Base-by-base conservation (phyloP, 2,888 invertebrate genomes). In the Drosophila barbarae region DNA sequence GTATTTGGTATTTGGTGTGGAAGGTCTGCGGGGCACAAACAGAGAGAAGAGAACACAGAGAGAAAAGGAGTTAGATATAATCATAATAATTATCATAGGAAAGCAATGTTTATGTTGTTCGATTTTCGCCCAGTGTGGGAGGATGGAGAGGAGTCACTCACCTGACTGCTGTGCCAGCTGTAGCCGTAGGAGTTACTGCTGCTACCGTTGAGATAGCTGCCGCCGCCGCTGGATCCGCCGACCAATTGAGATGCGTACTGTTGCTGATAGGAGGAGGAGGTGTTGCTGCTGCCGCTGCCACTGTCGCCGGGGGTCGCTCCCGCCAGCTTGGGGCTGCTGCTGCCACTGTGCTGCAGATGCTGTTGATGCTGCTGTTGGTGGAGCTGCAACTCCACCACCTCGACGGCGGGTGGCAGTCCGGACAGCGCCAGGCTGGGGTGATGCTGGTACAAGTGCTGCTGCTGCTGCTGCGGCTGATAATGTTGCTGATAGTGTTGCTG, bases 141-240 rank as follows among this genome's bases (percentile, higher is more conserved):
- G 7, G 7, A 7, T 1, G 15, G 10, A 44, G 42, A 26, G 44
- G 44, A 9, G 26, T 28, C 39, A 41, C 88, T 88, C 73, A 89
- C 90, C 89, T 90, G 89, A 81, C 86, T 86, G 77, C 83, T 88
- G 64, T 87, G 89, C 89, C 89, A 90, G 75, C 87, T 88, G 77
- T 88, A 88, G 73, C 84, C 85, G 66, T 88, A 88, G 67, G 74
- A 65, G 69, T 50, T 71, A 73, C 60, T 73, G 73, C 73, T 69
- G 68, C 82, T 78, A 77, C 75, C 81, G 71, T 87, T 82, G 18
- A 85, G 78, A 71, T 77, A 85, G 70, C 73, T 78, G 61, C 76
- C 69, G 71, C 66, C 67, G 63, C 76, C 67, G 71, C 70, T 66
- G 39, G 84, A 68, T 72, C 75, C 72, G 71, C 66, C 75, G 73